Conservation (phyloP, 2,888 invertebrate genomes). For the Macrophya alboannulata region DNA sequence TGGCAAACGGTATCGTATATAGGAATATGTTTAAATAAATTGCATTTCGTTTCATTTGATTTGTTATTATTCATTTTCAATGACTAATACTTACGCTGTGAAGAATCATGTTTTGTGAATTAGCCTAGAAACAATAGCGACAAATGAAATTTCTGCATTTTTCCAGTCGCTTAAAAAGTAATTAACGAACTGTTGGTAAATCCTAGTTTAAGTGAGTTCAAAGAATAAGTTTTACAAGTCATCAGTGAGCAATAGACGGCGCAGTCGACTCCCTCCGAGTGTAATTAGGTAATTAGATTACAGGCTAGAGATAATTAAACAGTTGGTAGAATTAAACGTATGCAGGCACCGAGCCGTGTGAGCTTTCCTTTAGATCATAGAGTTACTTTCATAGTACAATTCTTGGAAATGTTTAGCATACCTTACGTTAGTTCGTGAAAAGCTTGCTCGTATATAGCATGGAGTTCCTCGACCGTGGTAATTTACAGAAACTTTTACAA, state of each 20-base stretch:
- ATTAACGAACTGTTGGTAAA: constrained; percentile 19
- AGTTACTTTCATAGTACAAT: constrained; percentile 20
- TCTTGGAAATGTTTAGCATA: constrained; percentile 44
- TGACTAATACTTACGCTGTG: background rate
- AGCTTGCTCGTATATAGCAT: background rate
- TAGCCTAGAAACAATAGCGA: background rate
- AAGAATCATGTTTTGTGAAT: background rate
- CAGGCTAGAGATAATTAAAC: constrained; percentile 37
- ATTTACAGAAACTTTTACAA: constrained; percentile 8
- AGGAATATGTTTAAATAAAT: background rate
- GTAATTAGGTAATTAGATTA: constrained; percentile 46
- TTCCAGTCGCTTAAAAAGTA: background rate
- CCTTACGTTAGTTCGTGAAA: constrained; percentile 5
- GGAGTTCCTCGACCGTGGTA: background rate
- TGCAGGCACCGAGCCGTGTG: constrained; percentile 31
- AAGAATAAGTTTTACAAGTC: constrained; percentile 18
- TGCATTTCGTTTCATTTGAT: background rate
- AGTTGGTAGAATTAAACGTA: constrained; percentile 15
- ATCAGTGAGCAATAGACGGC: constrained; percentile 33
- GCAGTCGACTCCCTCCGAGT: constrained; percentile 25
- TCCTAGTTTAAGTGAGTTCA: constrained; percentile 2
- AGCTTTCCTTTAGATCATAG: constrained; percentile 33
- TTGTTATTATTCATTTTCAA: background rate
- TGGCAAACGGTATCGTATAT: background rate
- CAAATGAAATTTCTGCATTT: background rate